These are phyloP conservation scores for Chaunax sp. DNA, from an alignment of 2,797 vertebrate species.

Conservation along the genomic window DNA sequence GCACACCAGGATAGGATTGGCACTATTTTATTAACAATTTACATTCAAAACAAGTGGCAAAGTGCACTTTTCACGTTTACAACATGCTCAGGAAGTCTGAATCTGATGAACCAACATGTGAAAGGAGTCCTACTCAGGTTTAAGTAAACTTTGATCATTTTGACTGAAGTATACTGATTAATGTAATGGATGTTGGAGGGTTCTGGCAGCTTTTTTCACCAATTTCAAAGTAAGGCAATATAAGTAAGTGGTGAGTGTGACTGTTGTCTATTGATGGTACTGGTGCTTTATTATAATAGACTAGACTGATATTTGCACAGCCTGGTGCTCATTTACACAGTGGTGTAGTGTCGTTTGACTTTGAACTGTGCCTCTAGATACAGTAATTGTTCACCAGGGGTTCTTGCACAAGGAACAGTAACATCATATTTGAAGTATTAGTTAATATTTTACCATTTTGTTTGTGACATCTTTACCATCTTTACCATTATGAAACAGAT, in stretches of 20 bases:
- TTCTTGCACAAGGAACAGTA: not conserved
- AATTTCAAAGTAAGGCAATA: not conserved
- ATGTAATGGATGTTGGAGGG: not conserved
- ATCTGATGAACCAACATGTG: no score
- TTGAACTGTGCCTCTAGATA: not conserved
- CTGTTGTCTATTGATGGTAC: not conserved
- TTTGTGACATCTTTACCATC: not conserved
- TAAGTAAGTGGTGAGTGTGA: not conserved
- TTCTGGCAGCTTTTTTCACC: not conserved
- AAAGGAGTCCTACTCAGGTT: no score
- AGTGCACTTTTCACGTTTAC: no score
- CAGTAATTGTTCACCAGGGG: not conserved
- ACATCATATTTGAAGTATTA: not conserved
- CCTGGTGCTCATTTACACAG: not conserved
- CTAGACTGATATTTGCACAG: constrained; percentile 1
- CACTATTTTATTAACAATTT: no score
- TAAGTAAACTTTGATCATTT: no score
- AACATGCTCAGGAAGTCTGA: no score
- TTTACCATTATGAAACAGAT: not conserved
- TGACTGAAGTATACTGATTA: no score
- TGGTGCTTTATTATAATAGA: not conserved
- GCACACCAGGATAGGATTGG: no score
- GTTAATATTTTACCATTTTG: constrained; percentile 2
- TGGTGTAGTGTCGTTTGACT: constrained; percentile 2
- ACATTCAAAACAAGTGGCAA: no score